Evolutionary conservation across 1,140 invertebrate species (phyloP), one percentile per base, ranked within the genome.

Genomic region (Aphis craccivora): DNA sequence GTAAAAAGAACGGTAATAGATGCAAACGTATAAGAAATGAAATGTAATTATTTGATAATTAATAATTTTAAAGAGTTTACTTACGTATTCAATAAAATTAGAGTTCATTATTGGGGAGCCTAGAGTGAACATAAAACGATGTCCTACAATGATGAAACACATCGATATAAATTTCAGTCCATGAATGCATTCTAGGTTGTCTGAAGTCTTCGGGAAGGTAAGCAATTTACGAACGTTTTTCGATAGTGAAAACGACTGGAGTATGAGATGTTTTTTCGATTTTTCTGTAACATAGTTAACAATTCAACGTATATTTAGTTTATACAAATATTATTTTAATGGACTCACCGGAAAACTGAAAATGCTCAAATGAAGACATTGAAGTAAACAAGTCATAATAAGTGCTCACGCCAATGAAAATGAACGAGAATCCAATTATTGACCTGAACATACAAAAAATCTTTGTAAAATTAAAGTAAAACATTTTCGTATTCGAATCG

Each of bases 91-190:
- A 95, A 96, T 96, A 94, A 96, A 97, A 93, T 96, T 95, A 23
- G 95, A 95, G 94, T 97, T 97, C 94, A 96, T 95, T 0, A 97
- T 95, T 1, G 97, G 97, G 86, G 96, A 96, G 94, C 96, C 96
- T n/a, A 96, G 95, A 86, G 96, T 95, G 94, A 97, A 97, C 67
- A 97, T 95, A 23, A 97, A 95, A 7, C 96, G 96, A 94, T 97
- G 97, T 6, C 96, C 96, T 43, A 95, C 95, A 1, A 97, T 95
- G 88, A 97, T 97, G 76, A 97, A 96, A 6, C 96, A 93, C 97
- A 97, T 97, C 0, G 96, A 95, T 22, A 97, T 94, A 43, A 96
- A 96, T 95, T 96, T 97, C 40, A 97, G 96, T 18, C 97, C 97
- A 90, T 96, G 96, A 87, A 97, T 95, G 93, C 96, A 97, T 94